Percentiles rank a stretch among this genome's conserved stretches.
phyloP scores from a whole-genome alignment of 2,113 vertebrate species.

The Geococcyx californianus region DNA sequence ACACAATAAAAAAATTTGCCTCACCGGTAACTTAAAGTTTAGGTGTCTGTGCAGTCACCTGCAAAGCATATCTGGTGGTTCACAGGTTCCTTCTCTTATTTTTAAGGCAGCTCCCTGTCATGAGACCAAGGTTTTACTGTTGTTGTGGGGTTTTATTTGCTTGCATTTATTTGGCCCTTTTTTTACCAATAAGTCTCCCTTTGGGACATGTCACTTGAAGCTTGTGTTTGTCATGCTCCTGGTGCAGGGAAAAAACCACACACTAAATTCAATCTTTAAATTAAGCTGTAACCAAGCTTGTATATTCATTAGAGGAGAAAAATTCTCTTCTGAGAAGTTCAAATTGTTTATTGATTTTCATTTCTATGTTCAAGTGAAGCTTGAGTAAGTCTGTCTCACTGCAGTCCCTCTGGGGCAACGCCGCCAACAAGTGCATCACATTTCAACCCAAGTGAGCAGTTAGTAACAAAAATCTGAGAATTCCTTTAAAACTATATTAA shows the following conservation, averaged over 20 bases:
- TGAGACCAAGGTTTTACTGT: background rate
- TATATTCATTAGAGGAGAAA: conserved; percentile 97
- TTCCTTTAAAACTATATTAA: conserved; percentile 79
- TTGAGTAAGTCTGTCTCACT: conserved; percentile 91
- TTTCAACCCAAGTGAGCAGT: conserved; percentile 74
- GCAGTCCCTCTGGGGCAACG: conserved; percentile 78
- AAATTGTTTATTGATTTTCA: conserved; percentile 99
- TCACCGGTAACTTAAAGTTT: background rate
- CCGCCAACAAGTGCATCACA: conserved; percentile 76
- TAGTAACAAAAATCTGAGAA: conserved; percentile 72
- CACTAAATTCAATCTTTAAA: conserved; percentile 82
- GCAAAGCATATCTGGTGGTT: background rate
- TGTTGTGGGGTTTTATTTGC: background rate
- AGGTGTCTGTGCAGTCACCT: background rate
- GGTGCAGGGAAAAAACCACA: conserved; percentile 76
- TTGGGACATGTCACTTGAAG: conserved; percentile 66
- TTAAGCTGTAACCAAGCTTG: conserved; percentile 92
- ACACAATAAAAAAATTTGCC: background rate
- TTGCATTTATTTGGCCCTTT: background rate
- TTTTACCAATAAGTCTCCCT: conserved; percentile 56
- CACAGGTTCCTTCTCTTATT: no score
- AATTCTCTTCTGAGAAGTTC: conserved; percentile 96
- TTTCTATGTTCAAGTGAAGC: conserved; percentile 95
- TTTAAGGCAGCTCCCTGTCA: background rate
- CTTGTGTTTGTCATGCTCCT: conserved; percentile 79